Evolutionary conservation across 2,888 invertebrate genomes (phyloP).

Genomic region (Eristalis pertinax): DNA sequence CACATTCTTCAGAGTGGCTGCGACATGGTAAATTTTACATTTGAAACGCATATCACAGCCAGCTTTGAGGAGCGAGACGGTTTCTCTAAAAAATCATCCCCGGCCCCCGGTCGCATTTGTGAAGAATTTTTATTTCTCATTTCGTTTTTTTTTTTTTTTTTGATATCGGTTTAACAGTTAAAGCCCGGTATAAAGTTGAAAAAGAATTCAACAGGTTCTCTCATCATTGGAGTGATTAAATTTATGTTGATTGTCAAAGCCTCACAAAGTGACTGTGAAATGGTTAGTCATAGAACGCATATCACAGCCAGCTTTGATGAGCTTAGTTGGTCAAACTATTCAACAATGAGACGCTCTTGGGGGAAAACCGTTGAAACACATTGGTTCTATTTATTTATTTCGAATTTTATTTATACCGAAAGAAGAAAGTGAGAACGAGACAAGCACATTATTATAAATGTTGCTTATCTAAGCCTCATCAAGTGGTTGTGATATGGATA

Average conservation of each 20-base stretch:
- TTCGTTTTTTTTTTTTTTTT: too few species aligned
- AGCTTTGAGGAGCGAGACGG: constrained; percentile 96
- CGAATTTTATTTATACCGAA: too few species aligned
- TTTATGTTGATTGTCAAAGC: constrained; percentile 75
- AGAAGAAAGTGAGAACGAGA: not conserved
- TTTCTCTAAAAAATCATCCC: constrained; percentile 68
- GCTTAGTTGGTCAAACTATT: constrained; percentile 82
- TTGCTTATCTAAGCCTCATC: constrained; percentile 85
- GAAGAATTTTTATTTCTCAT: too few species aligned
- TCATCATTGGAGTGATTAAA: constrained; percentile 24
- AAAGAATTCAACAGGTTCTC: constrained; percentile 8
- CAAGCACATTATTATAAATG: constrained; percentile 74
- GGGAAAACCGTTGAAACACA: not conserved
- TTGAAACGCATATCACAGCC: constrained; percentile 94
- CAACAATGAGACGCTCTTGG: constrained; percentile 3
- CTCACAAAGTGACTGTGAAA: constrained; percentile 95
- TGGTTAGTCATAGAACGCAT: constrained; percentile 84
- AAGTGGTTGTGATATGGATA: constrained; percentile 92
- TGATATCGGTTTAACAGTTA: too few species aligned
- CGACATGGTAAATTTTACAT: constrained; percentile 85
- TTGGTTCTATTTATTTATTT: not conserved
- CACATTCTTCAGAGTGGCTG: constrained; percentile 94
- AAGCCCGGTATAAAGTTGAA: not conserved
- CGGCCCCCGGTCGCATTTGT: not conserved
- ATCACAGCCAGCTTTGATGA: constrained; percentile 99